Percentiles rank a stretch among this genome's conserved stretches.
Conservation (phyloP, 37 sponge, comb jelly and placozoan species). For the Halichondria panicea region DNA sequence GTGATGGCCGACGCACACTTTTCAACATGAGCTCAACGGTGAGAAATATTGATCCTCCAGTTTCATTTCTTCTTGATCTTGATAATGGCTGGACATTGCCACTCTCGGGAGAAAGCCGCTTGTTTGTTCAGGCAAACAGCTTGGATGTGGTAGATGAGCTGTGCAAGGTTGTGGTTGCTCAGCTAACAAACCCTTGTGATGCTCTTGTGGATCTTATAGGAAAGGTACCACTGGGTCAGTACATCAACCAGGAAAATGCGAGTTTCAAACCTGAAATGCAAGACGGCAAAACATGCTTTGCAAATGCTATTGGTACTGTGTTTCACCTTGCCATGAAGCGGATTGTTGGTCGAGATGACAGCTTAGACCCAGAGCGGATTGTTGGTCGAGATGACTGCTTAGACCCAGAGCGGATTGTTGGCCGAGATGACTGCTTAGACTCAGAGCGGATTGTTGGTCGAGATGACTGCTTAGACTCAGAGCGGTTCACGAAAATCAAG, state of each 20-base stretch:
- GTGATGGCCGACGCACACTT: slow-evolving; percentile 17
- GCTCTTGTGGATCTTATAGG: slow-evolving; percentile 17
- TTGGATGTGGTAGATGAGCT: slow-evolving; percentile 54
- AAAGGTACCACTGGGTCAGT: slow-evolving; percentile 29
- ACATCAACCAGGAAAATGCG: slow-evolving; percentile 35
- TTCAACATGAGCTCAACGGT: slow-evolving; percentile 46
- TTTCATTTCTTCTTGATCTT: slow-evolving; percentile 34
- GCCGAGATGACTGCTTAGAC: too few relatives aligned
- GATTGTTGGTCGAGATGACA: too few relatives aligned
- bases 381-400: too few relatives aligned
- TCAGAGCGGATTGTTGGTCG: too few relatives aligned
- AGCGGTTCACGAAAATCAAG: slow-evolving; percentile 35
- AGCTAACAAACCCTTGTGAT: slow-evolving; percentile 8
- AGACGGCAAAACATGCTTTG: slow-evolving; percentile 40
- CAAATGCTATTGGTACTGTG: slow-evolving; percentile 59
- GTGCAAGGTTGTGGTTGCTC: slow-evolving; percentile 30
- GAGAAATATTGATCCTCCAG: slow-evolving; percentile 14
- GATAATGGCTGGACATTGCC: slow-evolving; percentile 48
- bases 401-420: too few relatives aligned
- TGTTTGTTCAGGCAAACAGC: slow-evolving; percentile 60
- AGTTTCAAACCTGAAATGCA: slow-evolving; percentile 27
- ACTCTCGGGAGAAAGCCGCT: slow-evolving; percentile 46
- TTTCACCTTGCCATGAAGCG: slow-evolving; percentile 58
- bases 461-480: slow-evolving; percentile 31
- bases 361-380: too few relatives aligned